Evolutionary conservation across 2,113 vertebrate genomes (phyloP).

Genomic region (Ivindomyrus marchei): DNA sequence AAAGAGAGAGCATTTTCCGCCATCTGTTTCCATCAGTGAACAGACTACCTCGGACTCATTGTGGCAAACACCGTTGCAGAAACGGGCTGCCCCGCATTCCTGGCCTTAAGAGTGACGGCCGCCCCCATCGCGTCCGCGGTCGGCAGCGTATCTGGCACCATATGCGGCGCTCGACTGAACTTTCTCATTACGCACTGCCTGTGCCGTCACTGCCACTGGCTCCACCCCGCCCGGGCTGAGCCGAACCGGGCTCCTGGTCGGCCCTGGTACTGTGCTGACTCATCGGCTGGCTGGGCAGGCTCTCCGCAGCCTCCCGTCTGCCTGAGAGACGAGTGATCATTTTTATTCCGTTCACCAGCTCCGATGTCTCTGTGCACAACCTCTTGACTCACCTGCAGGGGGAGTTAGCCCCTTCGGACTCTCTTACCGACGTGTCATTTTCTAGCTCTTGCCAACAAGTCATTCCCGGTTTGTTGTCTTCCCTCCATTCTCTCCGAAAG

Average conservation of each 20-base stretch:
- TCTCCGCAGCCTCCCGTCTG: background rate
- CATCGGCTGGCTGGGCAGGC: background rate
- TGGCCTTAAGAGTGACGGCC: background rate
- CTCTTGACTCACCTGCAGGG: background rate
- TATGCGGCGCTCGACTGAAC: background rate
- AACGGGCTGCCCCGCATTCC: background rate
- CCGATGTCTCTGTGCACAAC: background rate
- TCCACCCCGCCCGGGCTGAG: background rate
- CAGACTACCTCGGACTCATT: background rate
- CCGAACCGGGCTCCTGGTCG: background rate
- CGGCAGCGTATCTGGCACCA: background rate
- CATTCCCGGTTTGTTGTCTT: no score
- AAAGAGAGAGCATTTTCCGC: background rate
- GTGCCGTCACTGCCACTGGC: background rate
- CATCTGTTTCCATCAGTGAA: background rate
- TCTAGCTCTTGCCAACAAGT: background rate
- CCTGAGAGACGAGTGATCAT: background rate
- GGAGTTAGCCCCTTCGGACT: background rate
- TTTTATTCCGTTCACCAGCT: background rate
- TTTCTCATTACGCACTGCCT: background rate
- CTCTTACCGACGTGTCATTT: background rate
- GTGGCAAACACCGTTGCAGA: background rate
- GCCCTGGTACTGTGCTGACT: background rate
- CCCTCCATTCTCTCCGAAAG: background rate
- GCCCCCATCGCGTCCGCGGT: background rate